These are phyloP conservation scores for Synanthedon formicaeformis DNA, from an alignment of 2,888 invertebrate genomes.

Conservation along the genomic window DNA sequence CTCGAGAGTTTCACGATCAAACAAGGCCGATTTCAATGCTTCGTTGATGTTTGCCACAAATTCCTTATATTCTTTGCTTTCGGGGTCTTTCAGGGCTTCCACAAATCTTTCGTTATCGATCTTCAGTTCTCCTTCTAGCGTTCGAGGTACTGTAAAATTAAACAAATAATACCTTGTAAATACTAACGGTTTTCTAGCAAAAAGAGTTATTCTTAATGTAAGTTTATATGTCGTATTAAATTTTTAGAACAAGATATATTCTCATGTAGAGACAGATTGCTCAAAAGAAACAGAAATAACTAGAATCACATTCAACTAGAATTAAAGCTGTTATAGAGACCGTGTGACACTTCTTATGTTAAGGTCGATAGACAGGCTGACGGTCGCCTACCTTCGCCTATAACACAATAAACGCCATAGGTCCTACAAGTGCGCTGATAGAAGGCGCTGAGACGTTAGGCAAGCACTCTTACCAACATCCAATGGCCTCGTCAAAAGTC, in stretches of 20 bases:
- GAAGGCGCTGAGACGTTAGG: too few species aligned
- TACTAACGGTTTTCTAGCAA: not conserved
- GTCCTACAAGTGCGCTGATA: too few species aligned
- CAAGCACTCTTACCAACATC: too few species aligned
- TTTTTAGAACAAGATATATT: not conserved
- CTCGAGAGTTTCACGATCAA: slow-evolving; percentile 59
- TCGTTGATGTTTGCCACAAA: slow-evolving; percentile 71
- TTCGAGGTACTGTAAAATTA: slow-evolving; percentile 73
- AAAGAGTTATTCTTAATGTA: too few species aligned
- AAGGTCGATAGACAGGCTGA: too few species aligned
- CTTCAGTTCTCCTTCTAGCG: slow-evolving; percentile 75
- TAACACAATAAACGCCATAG: too few species aligned
- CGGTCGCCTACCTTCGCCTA: too few species aligned
- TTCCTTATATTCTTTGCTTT: slow-evolving; percentile 73
- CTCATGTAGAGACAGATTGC: not conserved
- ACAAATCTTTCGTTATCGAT: slow-evolving; percentile 76
- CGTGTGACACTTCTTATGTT: too few species aligned
- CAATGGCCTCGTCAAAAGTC: too few species aligned
- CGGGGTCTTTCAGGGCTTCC: slow-evolving; percentile 68
- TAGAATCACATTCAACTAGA: too few species aligned
- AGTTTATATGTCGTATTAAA: too few species aligned
- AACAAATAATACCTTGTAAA: not conserved
- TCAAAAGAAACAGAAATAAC: not conserved
- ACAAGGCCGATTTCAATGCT: slow-evolving; percentile 70
- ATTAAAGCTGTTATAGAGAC: too few species aligned